These are phyloP conservation scores for Philhelius pedissequus DNA, from an alignment of 2,888 invertebrate species.

Conservation along the genomic window DNA sequence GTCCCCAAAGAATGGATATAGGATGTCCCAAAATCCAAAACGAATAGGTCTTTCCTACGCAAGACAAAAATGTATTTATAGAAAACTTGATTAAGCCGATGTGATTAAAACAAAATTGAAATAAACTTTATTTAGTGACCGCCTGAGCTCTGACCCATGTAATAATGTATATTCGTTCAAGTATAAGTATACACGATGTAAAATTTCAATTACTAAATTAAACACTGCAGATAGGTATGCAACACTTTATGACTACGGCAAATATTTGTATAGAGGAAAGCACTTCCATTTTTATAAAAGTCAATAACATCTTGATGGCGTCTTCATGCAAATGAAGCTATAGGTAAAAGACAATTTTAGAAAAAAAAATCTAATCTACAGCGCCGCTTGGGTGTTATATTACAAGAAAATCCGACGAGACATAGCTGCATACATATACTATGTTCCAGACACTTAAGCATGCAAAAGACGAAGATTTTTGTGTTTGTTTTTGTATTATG, in stretches of 20 bases:
- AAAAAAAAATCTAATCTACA: not conserved
- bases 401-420: slow-evolving; percentile 21
- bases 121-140: not conserved
- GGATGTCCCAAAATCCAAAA: not conserved
- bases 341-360: not conserved
- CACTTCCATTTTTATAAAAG: slow-evolving; percentile 24
- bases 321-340: slow-evolving; percentile 11
- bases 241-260: not conserved
- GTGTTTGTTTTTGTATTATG: slow-evolving; percentile 14
- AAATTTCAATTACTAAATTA: slow-evolving; percentile 15
- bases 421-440: not conserved
- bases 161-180: not conserved
- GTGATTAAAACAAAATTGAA: not conserved
- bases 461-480: slow-evolving; percentile 1
- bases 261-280: not conserved
- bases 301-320: slow-evolving; percentile 41
- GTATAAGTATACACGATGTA: not conserved
- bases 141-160: not conserved
- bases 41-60: not conserved
- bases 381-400: slow-evolving; percentile 5
- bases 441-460: slow-evolving; percentile 51
- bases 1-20: not conserved
- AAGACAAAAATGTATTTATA: not conserved
- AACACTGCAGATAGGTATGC: not conserved
- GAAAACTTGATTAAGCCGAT: not conserved